Evolutionary conservation across 2,888 invertebrate genomes (phyloP).

Genomic region (Coleophora deauratella): DNA sequence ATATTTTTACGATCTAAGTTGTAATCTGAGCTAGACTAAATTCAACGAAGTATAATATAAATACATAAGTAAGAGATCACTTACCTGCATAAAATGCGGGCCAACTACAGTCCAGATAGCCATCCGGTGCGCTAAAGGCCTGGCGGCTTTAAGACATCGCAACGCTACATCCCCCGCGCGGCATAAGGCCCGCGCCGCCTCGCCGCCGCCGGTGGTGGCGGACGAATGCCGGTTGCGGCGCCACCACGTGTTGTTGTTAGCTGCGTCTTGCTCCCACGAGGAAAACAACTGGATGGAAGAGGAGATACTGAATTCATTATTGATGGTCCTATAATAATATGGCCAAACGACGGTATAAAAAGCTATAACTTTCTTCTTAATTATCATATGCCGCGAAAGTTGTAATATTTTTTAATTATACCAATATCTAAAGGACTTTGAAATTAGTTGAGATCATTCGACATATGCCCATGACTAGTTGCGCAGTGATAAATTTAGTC

Average conservation of each 20-base stretch:
- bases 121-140: slow-evolving; percentile 93
- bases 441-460: no score
- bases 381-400: no score
- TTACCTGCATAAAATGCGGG: slow-evolving; percentile 94
- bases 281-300: slow-evolving; percentile 37
- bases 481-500: no score
- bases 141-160: slow-evolving; percentile 87
- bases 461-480: no score
- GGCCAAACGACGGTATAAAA: no score
- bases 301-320: neutral
- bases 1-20: no score
- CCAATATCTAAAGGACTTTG: no score
- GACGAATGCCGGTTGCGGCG: slow-evolving; percentile 11
- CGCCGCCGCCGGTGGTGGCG: slow-evolving; percentile 26
- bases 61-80: no score
- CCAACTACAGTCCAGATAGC: slow-evolving; percentile 94
- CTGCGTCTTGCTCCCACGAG: slow-evolving; percentile 44
- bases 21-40: no score
- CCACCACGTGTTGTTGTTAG: slow-evolving; percentile 27
- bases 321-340: neutral
- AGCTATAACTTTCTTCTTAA: no score
- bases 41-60: no score
- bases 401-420: no score
- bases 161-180: slow-evolving; percentile 91
- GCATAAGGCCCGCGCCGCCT: slow-evolving; percentile 77